Evolutionary conservation across 2,888 invertebrate genomes (phyloP).

Genomic region (Tetrapedia diversipes): DNA sequence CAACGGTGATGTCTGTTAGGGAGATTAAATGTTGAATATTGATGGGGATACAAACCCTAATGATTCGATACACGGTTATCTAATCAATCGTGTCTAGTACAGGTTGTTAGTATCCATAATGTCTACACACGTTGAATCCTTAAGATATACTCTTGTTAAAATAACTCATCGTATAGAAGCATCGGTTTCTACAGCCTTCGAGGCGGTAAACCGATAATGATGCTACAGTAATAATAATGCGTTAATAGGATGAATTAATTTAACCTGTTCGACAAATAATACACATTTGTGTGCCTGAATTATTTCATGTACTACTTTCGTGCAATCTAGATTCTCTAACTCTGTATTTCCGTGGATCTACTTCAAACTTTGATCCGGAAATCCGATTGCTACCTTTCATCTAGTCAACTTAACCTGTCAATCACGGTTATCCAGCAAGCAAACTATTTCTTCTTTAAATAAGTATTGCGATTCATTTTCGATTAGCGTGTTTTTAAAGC

Average conservation of each 20-base stretch:
- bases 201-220: too few relatives aligned
- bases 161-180: conserved; percentile 19
- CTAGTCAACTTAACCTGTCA: neutral
- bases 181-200: too few relatives aligned
- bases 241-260: conserved; percentile 34
- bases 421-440: too few relatives aligned
- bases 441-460: too few relatives aligned
- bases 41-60: conserved; percentile 41
- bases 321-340: conserved; percentile 37
- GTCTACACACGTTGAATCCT: conserved; percentile 5
- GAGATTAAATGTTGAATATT: conserved; percentile 23
- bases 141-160: conserved; percentile 7
- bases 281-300: neutral
- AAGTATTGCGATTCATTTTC: too few relatives aligned
- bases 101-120: neutral
- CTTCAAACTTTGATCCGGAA: conserved; percentile 2
- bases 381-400: neutral
- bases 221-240: too few relatives aligned
- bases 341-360: conserved; percentile 28
- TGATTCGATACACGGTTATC: conserved; percentile 22
- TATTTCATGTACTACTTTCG: conserved; percentile 33
- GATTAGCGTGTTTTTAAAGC: too few relatives aligned
- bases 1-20: conserved; percentile 9
- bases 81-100: conserved; percentile 20
- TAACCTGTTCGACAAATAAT: neutral